These are phyloP conservation scores for Protobothrops flavoviridis DNA, from an alignment of 2,113 vertebrate genomes.

Conservation along the genomic window DNA sequence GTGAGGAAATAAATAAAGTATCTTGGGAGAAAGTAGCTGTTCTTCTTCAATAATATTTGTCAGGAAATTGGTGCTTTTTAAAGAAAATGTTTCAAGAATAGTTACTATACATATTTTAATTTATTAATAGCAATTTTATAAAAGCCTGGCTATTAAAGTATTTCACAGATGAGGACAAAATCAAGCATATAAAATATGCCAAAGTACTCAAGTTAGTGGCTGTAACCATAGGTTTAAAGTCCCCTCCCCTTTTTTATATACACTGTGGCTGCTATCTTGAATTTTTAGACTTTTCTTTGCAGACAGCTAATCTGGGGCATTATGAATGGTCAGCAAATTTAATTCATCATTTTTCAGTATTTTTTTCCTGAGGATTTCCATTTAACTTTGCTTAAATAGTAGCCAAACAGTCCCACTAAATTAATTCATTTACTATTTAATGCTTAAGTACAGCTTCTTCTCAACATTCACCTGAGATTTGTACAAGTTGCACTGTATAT, in stretches of 20 bases:
- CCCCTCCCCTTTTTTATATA: neutral
- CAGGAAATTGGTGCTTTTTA: neutral
- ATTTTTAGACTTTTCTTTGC: neutral
- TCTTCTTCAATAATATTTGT: neutral
- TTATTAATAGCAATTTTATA: neutral
- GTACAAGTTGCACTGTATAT: neutral
- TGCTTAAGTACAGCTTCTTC: neutral
- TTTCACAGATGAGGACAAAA: constrained; percentile 19
- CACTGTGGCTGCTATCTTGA: neutral
- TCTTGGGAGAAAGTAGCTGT: neutral
- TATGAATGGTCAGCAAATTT: neutral
- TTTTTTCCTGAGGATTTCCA: neutral
- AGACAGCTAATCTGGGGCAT: neutral
- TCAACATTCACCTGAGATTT: neutral
- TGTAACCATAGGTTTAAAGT: neutral
- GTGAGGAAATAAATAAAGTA: neutral
- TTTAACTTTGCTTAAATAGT: neutral
- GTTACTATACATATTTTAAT: constrained; percentile 32
- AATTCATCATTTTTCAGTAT: neutral
- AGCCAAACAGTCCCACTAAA: neutral
- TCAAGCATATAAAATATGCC: neutral
- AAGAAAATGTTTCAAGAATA: neutral
- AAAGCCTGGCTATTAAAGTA: constrained; percentile 12
- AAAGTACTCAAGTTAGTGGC: constrained; percentile 27
- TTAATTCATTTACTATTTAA: neutral